phyloP scores from a whole-genome alignment of 2,113 vertebrate genomes.

The Zapus hudsonius region DNA sequence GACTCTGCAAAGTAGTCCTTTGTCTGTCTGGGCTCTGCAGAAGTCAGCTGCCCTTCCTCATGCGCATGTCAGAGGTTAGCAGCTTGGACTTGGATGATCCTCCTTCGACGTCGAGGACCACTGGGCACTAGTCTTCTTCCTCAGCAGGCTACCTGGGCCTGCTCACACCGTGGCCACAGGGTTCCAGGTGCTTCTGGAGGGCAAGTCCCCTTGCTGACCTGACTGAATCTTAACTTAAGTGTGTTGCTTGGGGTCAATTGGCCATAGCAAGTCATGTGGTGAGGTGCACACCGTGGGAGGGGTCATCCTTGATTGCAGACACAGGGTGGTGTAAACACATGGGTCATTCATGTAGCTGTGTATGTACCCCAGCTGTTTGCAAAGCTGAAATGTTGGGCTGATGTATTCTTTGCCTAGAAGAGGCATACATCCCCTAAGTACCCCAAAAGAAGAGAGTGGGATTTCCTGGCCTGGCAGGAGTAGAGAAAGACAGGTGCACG shows the following conservation, averaged over 20 bases:
- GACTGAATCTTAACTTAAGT: not conserved
- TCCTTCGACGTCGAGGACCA: not conserved
- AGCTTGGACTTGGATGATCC: not conserved
- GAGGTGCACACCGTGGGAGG: not conserved
- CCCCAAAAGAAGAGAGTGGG: not conserved
- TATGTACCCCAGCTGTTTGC: not conserved
- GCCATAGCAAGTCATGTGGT: not conserved
- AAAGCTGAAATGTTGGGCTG: no score
- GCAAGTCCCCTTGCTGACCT: not conserved
- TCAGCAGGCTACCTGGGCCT: not conserved
- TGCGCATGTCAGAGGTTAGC: no score
- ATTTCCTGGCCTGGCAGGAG: not conserved
- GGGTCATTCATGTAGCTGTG: rapidly evolving
- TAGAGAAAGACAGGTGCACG: not conserved
- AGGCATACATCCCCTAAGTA: not conserved
- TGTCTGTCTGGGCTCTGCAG: not conserved
- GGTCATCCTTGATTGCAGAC: not conserved
- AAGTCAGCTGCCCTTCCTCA: not conserved
- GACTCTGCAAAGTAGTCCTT: not conserved
- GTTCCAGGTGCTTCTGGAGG: not conserved
- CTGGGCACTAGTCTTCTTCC: not conserved
- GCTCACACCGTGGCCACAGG: rapidly evolving
- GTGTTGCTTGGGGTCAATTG: not conserved
- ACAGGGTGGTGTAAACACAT: not conserved
- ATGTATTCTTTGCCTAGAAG: not conserved